A percentile compares a stretch with the other conserved stretches of the same genome.
These are phyloP conservation scores for Cliona cf. orientalis DNA, from an alignment of 37 sponge, comb jelly and placozoan species.

Conservation along the genomic window DNA sequence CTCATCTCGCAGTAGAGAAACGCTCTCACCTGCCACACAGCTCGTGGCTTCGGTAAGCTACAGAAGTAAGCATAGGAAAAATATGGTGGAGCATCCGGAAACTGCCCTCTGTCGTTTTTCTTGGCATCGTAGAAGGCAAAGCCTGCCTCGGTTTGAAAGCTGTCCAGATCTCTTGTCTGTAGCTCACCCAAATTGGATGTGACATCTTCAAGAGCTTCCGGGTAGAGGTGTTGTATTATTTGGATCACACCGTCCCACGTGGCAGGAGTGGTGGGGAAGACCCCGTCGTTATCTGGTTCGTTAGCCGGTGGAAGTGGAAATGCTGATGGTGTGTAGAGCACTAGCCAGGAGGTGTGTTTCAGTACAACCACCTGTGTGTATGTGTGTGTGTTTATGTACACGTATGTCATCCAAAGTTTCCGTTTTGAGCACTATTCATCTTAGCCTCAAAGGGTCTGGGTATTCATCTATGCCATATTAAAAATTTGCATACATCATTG, in stretches of 20 bases:
- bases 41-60: conserved; percentile 34
- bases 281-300: not conserved
- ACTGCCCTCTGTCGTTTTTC: not conserved
- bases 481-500: conserved; percentile 20
- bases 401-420: not conserved
- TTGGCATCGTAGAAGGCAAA: conserved; percentile 47
- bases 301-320: not conserved
- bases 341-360: conserved; percentile 46
- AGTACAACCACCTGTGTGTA: conserved; percentile 35
- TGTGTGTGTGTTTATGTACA: not conserved
- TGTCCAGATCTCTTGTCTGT: not conserved
- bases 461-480: not conserved
- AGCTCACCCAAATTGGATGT: conserved; percentile 12
- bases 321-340: conserved; percentile 32
- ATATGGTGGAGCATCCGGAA: conserved; percentile 21
- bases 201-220: conserved; percentile 33
- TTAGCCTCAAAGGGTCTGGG: not conserved
- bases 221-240: conserved; percentile 18
- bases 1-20: conserved; percentile 77
- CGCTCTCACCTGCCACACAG: conserved; percentile 67
- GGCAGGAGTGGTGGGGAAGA: conserved; percentile 30
- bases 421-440: not conserved
- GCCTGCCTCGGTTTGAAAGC: conserved; percentile 58
- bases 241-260: conserved; percentile 67
- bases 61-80: conserved; percentile 51